phyloP scores from a whole-genome alignment of 2,888 invertebrate species.

The Athalia cordata region DNA sequence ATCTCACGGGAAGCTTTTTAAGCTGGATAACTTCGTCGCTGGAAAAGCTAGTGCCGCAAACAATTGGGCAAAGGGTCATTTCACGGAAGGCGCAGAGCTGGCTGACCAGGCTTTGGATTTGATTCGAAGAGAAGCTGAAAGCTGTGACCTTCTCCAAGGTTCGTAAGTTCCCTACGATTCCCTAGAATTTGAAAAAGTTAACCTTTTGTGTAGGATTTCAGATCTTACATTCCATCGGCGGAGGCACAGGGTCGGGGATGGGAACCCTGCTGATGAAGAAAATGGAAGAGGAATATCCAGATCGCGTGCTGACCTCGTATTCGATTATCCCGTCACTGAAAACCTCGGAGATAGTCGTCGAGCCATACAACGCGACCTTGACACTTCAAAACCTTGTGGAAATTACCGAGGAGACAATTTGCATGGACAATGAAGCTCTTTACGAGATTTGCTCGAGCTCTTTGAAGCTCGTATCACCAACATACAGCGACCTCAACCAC shows the following conservation, averaged over 20 bases:
- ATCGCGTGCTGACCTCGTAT: slow-evolving; percentile 85
- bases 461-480: slow-evolving; percentile 90
- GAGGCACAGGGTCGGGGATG: slow-evolving; percentile 86
- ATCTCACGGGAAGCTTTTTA: slow-evolving; percentile 78
- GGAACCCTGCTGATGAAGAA: slow-evolving; percentile 91
- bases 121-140: slow-evolving; percentile 90
- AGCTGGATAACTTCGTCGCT: slow-evolving; percentile 81
- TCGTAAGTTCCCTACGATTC: not conserved
- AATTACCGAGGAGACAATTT: slow-evolving; percentile 93
- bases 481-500: slow-evolving; percentile 95
- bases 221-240: slow-evolving; percentile 88
- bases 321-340: slow-evolving; percentile 88
- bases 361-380: slow-evolving; percentile 93
- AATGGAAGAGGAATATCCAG: slow-evolving; percentile 93
- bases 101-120: slow-evolving; percentile 91
- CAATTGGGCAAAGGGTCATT: slow-evolving; percentile 85
- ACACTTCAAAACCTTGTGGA: slow-evolving; percentile 92
- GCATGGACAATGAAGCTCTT: slow-evolving; percentile 94
- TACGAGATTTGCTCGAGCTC: slow-evolving; percentile 96
- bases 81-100: slow-evolving; percentile 93
- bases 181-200: not conserved
- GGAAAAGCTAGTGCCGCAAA: slow-evolving; percentile 74
- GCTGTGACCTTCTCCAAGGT: slow-evolving; percentile 93
- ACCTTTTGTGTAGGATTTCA: slow-evolving; percentile 77
- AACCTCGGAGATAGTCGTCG: slow-evolving; percentile 94